A percentile compares a stretch with the other conserved stretches of the same genome.
These are phyloP conservation scores for Tyrophagus putrescentiae DNA, from an alignment of 1,140 invertebrate genomes.

Conservation along the genomic window DNA sequence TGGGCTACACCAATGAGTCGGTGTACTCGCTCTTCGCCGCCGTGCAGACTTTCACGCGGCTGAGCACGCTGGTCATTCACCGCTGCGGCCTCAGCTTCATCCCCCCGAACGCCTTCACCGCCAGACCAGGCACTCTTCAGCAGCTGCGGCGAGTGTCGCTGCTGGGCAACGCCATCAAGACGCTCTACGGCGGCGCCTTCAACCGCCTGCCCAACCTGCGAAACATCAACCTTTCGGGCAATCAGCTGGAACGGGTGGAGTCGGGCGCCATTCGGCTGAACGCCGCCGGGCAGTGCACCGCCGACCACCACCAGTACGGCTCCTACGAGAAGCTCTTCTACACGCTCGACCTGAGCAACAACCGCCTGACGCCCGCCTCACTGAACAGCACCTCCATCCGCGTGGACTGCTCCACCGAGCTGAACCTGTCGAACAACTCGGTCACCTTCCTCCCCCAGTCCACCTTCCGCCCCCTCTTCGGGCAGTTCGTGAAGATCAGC, in stretches of 20 bases:
- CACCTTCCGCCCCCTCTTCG: not conserved
- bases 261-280: not conserved
- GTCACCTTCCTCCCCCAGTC: not conserved
- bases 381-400: not conserved
- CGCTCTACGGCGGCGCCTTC: not conserved
- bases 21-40: not conserved
- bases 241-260: not conserved
- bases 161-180: not conserved
- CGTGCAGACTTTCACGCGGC: not conserved
- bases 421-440: conserved; percentile 7
- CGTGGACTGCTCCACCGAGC: not conserved
- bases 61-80: not conserved
- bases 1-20: not conserved
- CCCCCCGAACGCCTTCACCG: not conserved
- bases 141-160: not conserved
- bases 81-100: conserved; percentile 7
- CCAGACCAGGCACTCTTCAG: not conserved
- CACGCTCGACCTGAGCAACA: conserved; percentile 10
- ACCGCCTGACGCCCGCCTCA: not conserved
- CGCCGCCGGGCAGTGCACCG: not conserved
- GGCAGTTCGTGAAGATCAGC: not conserved
- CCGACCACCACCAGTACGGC: not conserved
- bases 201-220: not conserved
- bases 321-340: not conserved
- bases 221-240: not conserved